phyloP scores from a whole-genome alignment of 2,113 vertebrate species.

The Rattus norvegicus region GRCr8 NC_086024.1:73788501-73789000 shows the following conservation, averaged over 20 bases:
- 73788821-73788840: neutral
- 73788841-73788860: neutral
- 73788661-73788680: neutral
- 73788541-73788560: neutral
- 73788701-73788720: neutral
- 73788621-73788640: neutral
- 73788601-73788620: neutral
- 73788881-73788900: neutral
- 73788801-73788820: neutral
- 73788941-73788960: neutral
- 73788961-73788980: neutral
- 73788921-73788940: neutral
- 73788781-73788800: too few species aligned
- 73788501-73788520: neutral
- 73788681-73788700: neutral
- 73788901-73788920: neutral
- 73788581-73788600: neutral
- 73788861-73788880: neutral
- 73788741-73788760: neutral
- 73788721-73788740: neutral
- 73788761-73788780: neutral
- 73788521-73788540: neutral
- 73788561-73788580: neutral
- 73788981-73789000: neutral
- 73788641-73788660: neutral